Percentiles rank a stretch among this genome's conserved stretches.
Evolutionary conservation across 2,888 invertebrate species (phyloP).

Genomic region (Entomobrya proxima): DNA sequence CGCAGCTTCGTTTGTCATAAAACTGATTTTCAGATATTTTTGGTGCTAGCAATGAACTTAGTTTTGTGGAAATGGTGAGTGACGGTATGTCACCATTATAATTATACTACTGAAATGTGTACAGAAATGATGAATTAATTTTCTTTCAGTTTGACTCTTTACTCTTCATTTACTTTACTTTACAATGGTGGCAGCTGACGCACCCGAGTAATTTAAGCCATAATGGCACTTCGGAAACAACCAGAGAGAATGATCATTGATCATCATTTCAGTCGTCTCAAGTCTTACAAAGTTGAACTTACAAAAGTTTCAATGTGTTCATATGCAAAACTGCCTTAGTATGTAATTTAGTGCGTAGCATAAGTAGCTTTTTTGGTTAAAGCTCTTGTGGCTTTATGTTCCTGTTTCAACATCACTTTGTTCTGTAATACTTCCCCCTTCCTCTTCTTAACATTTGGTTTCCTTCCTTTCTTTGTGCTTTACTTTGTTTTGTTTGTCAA

Average conservation of each 20-base stretch:
- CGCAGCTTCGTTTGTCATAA: background rate
- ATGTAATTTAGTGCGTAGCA: background rate
- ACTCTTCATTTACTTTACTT: conserved; percentile 10
- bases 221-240: too few relatives aligned
- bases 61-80: conserved; percentile 45
- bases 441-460: background rate
- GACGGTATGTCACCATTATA: conserved; percentile 50
- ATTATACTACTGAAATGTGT: background rate
- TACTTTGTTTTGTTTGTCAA: too few relatives aligned
- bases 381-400: background rate
- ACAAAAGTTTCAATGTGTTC: too few relatives aligned
- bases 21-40: background rate
- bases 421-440: conserved; percentile 43
- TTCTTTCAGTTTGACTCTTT: conserved; percentile 24
- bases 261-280: too few relatives aligned
- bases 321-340: background rate
- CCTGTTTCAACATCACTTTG: conserved; percentile 34
- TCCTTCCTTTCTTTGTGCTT: conserved; percentile 52
- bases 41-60: too few relatives aligned
- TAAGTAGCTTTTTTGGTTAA: background rate
- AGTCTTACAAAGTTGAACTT: too few relatives aligned
- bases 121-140: conserved; percentile 52
- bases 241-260: too few relatives aligned
- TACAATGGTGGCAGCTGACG: background rate
- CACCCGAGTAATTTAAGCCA: too few relatives aligned